Conservation (phyloP, 2,888 invertebrate species). For the Cremastobaeus sp. region DNA sequence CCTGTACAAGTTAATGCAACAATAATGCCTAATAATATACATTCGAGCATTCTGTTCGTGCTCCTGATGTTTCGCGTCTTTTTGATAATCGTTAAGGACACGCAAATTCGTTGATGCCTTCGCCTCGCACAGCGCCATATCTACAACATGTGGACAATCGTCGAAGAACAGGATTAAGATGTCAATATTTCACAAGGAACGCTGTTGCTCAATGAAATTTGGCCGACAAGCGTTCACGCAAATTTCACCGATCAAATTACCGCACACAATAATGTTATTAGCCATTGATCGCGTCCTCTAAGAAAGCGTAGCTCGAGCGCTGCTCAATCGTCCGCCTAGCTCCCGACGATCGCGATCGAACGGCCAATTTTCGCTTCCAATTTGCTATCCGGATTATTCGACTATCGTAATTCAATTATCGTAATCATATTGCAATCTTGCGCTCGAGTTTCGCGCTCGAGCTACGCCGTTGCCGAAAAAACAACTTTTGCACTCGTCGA, state of each 20-base stretch:
- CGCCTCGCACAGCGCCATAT: constrained; percentile 55
- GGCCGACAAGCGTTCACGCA: constrained; percentile 35
- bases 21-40: constrained; percentile 60
- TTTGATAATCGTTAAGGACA: constrained; percentile 59
- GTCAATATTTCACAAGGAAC: constrained; percentile 52
- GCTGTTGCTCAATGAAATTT: constrained; percentile 48
- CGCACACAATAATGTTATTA: constrained; percentile 32
- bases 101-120: constrained; percentile 60
- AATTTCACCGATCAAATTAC: constrained; percentile 43
- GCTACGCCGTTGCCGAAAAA: background rate
- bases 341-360: background rate
- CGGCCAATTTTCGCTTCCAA: too few relatives aligned
- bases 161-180: constrained; percentile 59
- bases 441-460: too few relatives aligned
- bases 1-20: constrained; percentile 57
- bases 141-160: constrained; percentile 54
- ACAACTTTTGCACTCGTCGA: constrained; percentile 18
- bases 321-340: too few relatives aligned
- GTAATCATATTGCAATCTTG: too few relatives aligned
- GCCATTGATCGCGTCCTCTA: constrained; percentile 29
- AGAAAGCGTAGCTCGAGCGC: constrained; percentile 28
- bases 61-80: constrained; percentile 57
- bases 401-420: too few relatives aligned
- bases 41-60: constrained; percentile 49
- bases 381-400: too few relatives aligned